Conservation (phyloP, 2,888 invertebrate genomes). For the Lagria hirta region DNA sequence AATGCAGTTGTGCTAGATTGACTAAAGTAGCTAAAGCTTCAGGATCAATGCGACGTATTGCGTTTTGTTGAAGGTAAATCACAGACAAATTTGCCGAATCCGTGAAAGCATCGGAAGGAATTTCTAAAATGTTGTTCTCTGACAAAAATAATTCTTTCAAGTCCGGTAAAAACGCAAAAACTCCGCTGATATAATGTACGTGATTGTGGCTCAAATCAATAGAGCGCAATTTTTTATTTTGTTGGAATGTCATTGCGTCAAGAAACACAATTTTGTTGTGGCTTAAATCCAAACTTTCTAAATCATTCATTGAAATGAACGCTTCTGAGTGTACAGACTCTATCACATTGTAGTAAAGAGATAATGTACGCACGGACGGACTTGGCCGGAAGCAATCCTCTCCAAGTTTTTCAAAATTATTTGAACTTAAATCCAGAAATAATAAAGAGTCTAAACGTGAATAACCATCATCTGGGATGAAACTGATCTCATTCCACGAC, state of each 20-base stretch:
- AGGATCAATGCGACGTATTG: constrained; percentile 74
- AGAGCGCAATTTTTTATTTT: constrained; percentile 74
- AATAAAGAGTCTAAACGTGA: constrained; percentile 70
- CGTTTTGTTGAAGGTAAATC: constrained; percentile 84
- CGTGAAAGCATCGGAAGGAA: constrained; percentile 77
- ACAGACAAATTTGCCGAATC: constrained; percentile 76
- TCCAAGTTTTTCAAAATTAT: constrained; percentile 75
- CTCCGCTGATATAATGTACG: constrained; percentile 79
- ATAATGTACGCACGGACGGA: constrained; percentile 76
- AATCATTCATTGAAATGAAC: constrained; percentile 70
- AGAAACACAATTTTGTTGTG: constrained; percentile 82
- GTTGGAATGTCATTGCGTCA: constrained; percentile 72
- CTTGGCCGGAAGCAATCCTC: constrained; percentile 78
- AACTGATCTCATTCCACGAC: constrained; percentile 78
- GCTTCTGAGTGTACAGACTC: constrained; percentile 75
- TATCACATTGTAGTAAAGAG: constrained; percentile 83
- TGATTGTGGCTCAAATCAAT: constrained; percentile 89
- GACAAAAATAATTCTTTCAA: constrained; percentile 81
- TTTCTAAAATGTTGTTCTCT: constrained; percentile 85
- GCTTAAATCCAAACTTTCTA: constrained; percentile 84
- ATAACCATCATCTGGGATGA: constrained; percentile 71
- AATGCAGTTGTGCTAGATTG: constrained; percentile 79
- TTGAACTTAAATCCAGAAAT: constrained; percentile 82
- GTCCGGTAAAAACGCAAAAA: constrained; percentile 78
- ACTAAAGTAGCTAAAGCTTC: constrained; percentile 75